Evolutionary conservation across 2,888 invertebrate species (phyloP), one percentile per base, ranked within the genome.

Genomic region (Melolontha melolontha): DNA sequence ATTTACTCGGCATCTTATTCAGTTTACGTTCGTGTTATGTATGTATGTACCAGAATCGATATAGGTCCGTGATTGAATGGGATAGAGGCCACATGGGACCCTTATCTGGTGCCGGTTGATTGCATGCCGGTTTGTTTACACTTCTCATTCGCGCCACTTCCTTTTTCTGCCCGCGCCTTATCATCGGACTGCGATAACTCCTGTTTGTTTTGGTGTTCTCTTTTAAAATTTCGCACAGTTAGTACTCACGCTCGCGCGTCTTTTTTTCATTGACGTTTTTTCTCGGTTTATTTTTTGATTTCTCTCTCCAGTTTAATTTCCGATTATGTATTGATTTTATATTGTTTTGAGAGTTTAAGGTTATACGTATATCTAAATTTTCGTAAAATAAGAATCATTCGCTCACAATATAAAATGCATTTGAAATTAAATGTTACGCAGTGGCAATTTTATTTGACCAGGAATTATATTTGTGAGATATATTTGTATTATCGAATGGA

Each of bases 21-120:
- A 39, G n/a, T 49, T 49, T 47, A 34, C 39, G 47, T 34, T 34
- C 34, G 34, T 34, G 7, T 34, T 34, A 34, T 47, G 16, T n/a
- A 44, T 14, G 42, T 72, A 71, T 70, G 55, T 65, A 62, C 57
- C 59, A 63, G 73, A 75, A 76, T 77, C 77, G 77, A 77, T 78
- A 77, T 72, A 70, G 66, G 17, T 71, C 72, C 69, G 74, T 77
- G 78, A 79, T 79, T 79, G 79, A 79, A 79, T 78, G 77, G 76
- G 75, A 77, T 75, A 72, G 70, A 72, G 74, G 73, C 75, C 79
- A 77, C 79, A 77, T 79, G 79, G 78, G 78, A 77, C 78, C 74
- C 57, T 66, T 62, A 54, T 66, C 66, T 68, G 68, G 66, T 66
- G 64, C 72, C 72, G 47, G 73, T 71, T 75, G 77, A 77, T 77